Percentiles rank a stretch among this genome's conserved stretches.
Evolutionary conservation across 2,113 vertebrate genomes (phyloP).

Genomic region (Elanoides forficatus): DNA sequence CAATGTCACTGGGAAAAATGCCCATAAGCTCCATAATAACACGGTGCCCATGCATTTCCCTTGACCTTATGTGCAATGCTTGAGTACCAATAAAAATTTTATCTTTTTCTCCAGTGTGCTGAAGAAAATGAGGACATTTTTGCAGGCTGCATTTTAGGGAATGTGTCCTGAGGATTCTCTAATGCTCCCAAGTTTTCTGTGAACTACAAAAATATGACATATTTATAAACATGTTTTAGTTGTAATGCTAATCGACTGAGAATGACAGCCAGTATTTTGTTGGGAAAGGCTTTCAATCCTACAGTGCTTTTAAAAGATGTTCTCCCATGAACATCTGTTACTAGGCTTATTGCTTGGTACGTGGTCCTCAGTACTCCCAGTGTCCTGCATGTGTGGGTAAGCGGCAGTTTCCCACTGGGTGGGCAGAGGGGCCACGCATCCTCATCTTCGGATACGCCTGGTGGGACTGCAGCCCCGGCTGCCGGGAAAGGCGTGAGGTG

Average conservation of each 20-base stretch:
- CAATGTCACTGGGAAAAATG: not conserved
- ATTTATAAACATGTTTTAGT: not conserved
- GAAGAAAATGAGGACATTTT: not conserved
- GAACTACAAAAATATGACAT: not conserved
- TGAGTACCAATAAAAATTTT: not conserved
- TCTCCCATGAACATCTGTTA: not conserved
- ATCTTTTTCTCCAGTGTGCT: not conserved
- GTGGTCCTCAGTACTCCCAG: not conserved
- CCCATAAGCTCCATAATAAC: not conserved
- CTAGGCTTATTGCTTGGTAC: not conserved
- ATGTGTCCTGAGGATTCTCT: not conserved
- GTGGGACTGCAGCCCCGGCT: not conserved
- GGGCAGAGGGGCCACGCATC: fast-evolving
- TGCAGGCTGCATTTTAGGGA: not conserved
- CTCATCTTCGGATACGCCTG: not conserved
- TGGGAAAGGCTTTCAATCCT: not conserved
- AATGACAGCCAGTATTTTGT: not conserved
- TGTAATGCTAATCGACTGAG: not conserved
- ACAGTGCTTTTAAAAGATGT: not conserved
- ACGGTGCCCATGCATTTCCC: not conserved
- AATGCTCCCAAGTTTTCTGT: not conserved
- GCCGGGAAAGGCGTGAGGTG: not conserved
- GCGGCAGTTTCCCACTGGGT: not conserved
- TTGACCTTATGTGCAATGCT: not conserved
- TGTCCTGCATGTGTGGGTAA: not conserved